Evolutionary conservation across 2,888 invertebrate genomes (phyloP).

Genomic region (Dasypolia templi): DNA sequence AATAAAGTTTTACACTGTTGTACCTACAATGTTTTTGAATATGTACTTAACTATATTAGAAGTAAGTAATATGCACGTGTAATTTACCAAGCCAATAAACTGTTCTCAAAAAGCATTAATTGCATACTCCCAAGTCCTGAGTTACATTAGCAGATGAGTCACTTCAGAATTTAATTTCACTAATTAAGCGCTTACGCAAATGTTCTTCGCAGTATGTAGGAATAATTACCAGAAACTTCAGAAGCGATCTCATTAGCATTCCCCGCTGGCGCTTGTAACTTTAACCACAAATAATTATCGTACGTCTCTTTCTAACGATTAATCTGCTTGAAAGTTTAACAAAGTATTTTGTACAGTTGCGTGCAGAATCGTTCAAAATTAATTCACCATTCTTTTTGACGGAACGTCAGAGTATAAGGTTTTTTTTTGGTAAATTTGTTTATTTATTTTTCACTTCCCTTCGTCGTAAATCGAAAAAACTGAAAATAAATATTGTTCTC

Average conservation of each 20-base stretch:
- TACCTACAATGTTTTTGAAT: not conserved
- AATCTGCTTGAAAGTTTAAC: slow-evolving; percentile 81
- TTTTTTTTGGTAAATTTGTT: slow-evolving; percentile 5
- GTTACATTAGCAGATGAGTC: slow-evolving; percentile 28
- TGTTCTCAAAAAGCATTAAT: slow-evolving; percentile 10
- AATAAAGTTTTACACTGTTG: no score
- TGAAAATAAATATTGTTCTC: not conserved
- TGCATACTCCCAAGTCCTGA: not conserved
- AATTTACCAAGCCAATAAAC: not conserved
- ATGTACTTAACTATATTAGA: not conserved
- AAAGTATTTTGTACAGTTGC: slow-evolving; percentile 77
- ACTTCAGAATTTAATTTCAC: slow-evolving; percentile 44
- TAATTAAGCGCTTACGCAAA: slow-evolving; percentile 41
- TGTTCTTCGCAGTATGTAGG: slow-evolving; percentile 40
- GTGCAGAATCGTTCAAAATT: slow-evolving; percentile 65
- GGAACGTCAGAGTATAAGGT: slow-evolving; percentile 7
- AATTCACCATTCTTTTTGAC: slow-evolving; percentile 44
- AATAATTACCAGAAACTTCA: slow-evolving; percentile 35
- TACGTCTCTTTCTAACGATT: slow-evolving; percentile 76
- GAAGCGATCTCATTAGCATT: slow-evolving; percentile 42
- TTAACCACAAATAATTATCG: slow-evolving; percentile 55
- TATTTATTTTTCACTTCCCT: slow-evolving; percentile 7
- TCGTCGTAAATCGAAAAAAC: not conserved
- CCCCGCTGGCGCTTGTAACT: slow-evolving; percentile 50
- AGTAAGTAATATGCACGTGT: not conserved